Conservation (phyloP, 2,888 invertebrate genomes). For the Sceliomorpha sp. region DNA sequence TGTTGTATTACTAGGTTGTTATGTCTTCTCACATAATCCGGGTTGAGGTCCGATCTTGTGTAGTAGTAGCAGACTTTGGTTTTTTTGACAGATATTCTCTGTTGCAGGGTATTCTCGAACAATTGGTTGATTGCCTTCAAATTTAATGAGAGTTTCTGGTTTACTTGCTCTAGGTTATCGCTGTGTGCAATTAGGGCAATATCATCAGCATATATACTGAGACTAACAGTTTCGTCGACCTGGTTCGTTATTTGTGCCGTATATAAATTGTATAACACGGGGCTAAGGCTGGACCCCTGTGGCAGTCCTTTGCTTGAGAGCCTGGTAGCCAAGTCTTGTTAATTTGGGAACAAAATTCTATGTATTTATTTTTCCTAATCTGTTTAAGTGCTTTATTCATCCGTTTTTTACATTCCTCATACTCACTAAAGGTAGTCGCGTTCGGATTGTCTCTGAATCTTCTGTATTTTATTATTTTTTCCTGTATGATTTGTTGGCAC, state of each 20-base stretch:
- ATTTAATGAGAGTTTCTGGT: not conserved
- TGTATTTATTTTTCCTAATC: too few species aligned
- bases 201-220: not conserved
- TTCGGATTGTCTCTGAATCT: too few species aligned
- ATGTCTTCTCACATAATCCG: not conserved
- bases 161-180: not conserved
- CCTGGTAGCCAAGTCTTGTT: not conserved
- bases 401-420: too few species aligned
- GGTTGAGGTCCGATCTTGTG: not conserved
- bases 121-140: not conserved
- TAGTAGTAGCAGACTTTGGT: not conserved
- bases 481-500: conserved; percentile 6
- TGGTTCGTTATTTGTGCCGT: not conserved
- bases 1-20: not conserved
- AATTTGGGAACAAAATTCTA: too few species aligned
- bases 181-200: not conserved
- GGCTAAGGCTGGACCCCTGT: not conserved
- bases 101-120: not conserved
- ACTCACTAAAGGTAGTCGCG: too few species aligned
- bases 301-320: not conserved
- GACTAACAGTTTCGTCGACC: not conserved
- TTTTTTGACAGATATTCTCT: not conserved
- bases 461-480: too few species aligned
- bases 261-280: not conserved
- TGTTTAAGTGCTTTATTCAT: too few species aligned